phyloP scores from a whole-genome alignment of 2,888 invertebrate genomes.

The Selenia dentaria region DNA sequence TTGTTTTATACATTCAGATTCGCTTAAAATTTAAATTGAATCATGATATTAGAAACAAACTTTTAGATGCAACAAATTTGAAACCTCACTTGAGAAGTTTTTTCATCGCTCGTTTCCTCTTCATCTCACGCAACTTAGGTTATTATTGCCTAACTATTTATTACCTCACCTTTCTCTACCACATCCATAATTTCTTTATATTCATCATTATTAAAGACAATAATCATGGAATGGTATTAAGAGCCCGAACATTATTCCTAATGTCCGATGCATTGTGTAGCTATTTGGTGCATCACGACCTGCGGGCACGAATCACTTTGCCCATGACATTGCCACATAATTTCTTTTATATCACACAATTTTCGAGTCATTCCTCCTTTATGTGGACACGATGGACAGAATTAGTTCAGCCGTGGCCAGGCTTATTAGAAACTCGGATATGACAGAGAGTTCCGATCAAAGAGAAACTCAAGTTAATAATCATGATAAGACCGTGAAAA shows the following conservation, averaged over 20 bases:
- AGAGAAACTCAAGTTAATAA: conserved; percentile 6
- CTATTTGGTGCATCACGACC: conserved; percentile 73
- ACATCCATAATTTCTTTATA: conserved; percentile 52
- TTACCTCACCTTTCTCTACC: conserved; percentile 40
- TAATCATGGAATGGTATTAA: conserved; percentile 56
- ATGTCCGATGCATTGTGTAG: conserved; percentile 65
- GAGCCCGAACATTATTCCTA: conserved; percentile 62
- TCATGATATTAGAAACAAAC: neutral
- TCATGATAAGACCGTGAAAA: neutral
- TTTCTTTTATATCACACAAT: conserved; percentile 46
- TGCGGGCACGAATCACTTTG: conserved; percentile 61
- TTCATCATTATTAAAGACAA: conserved; percentile 67
- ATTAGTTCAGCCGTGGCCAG: conserved; percentile 20
- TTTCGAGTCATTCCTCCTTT: conserved; percentile 29
- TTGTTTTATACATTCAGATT: too few relatives aligned
- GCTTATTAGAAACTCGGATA: conserved; percentile 14
- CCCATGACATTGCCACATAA: conserved; percentile 76
- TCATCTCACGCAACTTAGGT: conserved; percentile 33
- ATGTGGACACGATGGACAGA: conserved; percentile 25
- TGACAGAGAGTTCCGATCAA: conserved; percentile 12
- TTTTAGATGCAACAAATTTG: neutral
- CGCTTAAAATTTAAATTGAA: too few relatives aligned
- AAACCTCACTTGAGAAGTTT: neutral
- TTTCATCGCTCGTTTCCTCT: conserved; percentile 11
- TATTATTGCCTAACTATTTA: too few relatives aligned